Percentiles rank a stretch among this genome's conserved stretches.
Evolutionary conservation across 2,888 invertebrate species (phyloP).

Genomic region (Palloptera scutellata): DNA sequence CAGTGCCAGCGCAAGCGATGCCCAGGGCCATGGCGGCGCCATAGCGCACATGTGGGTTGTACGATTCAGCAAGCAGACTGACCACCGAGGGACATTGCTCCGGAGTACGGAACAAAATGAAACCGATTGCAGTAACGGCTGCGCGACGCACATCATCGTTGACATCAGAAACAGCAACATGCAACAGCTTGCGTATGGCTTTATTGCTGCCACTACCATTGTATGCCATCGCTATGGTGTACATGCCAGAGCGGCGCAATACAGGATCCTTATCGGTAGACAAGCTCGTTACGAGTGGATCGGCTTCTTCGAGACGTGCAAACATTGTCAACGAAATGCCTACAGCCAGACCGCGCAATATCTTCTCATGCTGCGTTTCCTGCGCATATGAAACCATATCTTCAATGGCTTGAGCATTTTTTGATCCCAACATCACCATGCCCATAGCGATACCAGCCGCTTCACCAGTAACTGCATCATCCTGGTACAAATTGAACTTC

Average conservation of each 20-base stretch:
- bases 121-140: slow-evolving; percentile 98
- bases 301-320: slow-evolving; percentile 95
- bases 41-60: slow-evolving; percentile 98
- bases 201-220: slow-evolving; percentile 98
- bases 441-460: slow-evolving; percentile 99
- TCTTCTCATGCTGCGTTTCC: slow-evolving; percentile 96
- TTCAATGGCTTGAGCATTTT: slow-evolving; percentile 85
- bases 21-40: slow-evolving; percentile 99
- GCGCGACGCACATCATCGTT: slow-evolving; percentile 98
- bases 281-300: slow-evolving; percentile 88
- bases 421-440: slow-evolving; percentile 97
- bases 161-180: slow-evolving; percentile 97
- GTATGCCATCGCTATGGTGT: slow-evolving; percentile 97
- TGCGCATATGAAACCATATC: slow-evolving; percentile 93
- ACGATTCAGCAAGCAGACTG: slow-evolving; percentile 95
- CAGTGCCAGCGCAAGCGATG: slow-evolving; percentile 98
- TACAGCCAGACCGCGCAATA: slow-evolving; percentile 93
- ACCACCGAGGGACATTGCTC: slow-evolving; percentile 98
- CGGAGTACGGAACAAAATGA: slow-evolving; percentile 89
- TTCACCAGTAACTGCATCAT: slow-evolving; percentile 98
- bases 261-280: slow-evolving; percentile 94
- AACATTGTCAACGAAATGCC: slow-evolving; percentile 98
- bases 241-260: slow-evolving; percentile 94
- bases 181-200: slow-evolving; percentile 92
- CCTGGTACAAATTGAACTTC: slow-evolving; percentile 96